Conservation (phyloP, 2,888 invertebrate genomes). For the Ophraella communa region DNA sequence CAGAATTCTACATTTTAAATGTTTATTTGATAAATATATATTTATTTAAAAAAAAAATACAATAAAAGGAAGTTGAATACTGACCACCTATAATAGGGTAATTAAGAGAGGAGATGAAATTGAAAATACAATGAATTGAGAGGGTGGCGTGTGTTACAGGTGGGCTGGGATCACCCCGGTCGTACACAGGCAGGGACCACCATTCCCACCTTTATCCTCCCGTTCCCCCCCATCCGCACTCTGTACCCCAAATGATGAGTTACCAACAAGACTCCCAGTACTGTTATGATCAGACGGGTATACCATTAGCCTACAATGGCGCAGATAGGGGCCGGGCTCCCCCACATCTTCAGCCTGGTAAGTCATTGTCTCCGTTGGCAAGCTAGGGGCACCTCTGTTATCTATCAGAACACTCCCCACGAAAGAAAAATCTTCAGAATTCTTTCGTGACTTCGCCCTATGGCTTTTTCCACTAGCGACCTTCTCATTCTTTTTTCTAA, state of each 20-base stretch:
- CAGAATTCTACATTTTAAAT: no score
- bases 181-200: slow-evolving; percentile 62
- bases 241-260: slow-evolving; percentile 60
- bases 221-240: slow-evolving; percentile 64
- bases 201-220: slow-evolving; percentile 63
- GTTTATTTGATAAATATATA: no score
- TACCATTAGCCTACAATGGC: slow-evolving; percentile 59
- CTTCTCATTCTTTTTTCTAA: slow-evolving; percentile 15
- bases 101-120: slow-evolving; percentile 23
- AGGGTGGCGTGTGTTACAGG: slow-evolving; percentile 64
- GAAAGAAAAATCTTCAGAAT: slow-evolving; percentile 32
- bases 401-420: slow-evolving; percentile 22
- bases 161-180: slow-evolving; percentile 66
- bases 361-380: slow-evolving; percentile 50
- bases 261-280: slow-evolving; percentile 64
- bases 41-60: background rate
- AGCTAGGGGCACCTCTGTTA: slow-evolving; percentile 42
- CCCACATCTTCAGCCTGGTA: slow-evolving; percentile 60
- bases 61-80: slow-evolving; percentile 22
- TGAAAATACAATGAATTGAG: slow-evolving; percentile 38
- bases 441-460: no score
- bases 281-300: slow-evolving; percentile 67
- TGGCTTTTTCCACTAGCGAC: slow-evolving; percentile 1
- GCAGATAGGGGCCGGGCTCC: slow-evolving; percentile 58
- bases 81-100: slow-evolving; percentile 30